Evolutionary conservation across 2,888 invertebrate species (phyloP).

Genomic region (Erynnis tages): DNA sequence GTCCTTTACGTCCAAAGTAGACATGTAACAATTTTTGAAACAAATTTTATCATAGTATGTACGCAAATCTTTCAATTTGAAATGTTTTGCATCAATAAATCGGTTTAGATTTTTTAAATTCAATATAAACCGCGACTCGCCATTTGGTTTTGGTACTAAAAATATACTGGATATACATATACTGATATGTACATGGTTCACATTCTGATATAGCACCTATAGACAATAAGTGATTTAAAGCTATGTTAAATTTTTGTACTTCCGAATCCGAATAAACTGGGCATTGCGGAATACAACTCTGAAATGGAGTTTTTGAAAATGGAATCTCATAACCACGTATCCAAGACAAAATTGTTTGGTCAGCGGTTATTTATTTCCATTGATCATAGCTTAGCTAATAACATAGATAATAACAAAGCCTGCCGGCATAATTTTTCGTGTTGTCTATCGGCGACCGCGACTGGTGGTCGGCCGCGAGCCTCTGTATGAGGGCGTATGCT

Average conservation of each 20-base stretch:
- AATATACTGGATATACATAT: constrained; percentile 5
- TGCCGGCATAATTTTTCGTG: constrained; percentile 7
- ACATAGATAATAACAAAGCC: constrained; percentile 1
- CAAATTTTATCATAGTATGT: constrained; percentile 23
- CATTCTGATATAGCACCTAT: constrained; percentile 3
- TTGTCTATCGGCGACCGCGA: constrained; percentile 1
- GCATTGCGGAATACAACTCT: neutral
- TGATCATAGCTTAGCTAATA: constrained; percentile 1
- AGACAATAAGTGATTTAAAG: neutral
- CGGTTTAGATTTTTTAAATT: constrained; percentile 28
- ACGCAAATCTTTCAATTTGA: constrained; percentile 28
- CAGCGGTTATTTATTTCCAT: constrained; percentile 4
- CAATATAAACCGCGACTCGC: constrained; percentile 24
- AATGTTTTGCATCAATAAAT: constrained; percentile 22
- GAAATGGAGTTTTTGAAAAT: constrained; percentile 2
- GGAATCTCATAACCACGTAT: neutral
- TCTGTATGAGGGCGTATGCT: neutral
- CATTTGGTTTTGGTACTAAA: constrained; percentile 15
- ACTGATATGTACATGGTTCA: constrained; percentile 2
- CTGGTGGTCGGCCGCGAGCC: neutral
- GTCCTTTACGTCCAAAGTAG: constrained; percentile 24
- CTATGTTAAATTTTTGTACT: neutral
- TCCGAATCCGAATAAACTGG: neutral
- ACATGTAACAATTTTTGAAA: constrained; percentile 14
- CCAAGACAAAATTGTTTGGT: constrained; percentile 2